These are phyloP conservation scores for Myrmophylax atrothorax DNA, from an alignment of 2,113 vertebrate species.

Conservation along the genomic window DNA sequence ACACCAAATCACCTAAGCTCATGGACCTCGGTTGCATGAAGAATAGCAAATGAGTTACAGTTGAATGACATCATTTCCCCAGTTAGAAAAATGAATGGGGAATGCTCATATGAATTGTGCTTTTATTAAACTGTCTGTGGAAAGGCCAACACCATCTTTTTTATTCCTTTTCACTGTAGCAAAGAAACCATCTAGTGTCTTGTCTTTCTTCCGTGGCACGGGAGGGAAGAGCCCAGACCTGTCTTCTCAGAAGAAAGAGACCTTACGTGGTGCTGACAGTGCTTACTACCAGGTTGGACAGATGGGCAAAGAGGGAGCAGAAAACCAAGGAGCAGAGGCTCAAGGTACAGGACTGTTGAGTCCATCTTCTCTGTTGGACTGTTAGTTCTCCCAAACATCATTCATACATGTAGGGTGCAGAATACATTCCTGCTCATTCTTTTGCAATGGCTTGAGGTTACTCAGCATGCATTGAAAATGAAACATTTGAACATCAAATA, in stretches of 20 bases:
- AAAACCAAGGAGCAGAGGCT: conserved; percentile 76
- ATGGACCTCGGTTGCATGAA: background rate
- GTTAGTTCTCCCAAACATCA: background rate
- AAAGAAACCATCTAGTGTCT: conserved; percentile 80
- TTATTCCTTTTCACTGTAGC: conserved; percentile 65
- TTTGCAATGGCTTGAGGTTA: background rate
- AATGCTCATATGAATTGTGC: background rate
- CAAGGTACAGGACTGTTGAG: conserved; percentile 66
- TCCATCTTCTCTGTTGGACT: background rate
- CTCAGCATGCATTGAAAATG: background rate
- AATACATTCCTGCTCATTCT: background rate
- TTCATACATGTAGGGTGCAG: background rate
- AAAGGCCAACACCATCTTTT: background rate
- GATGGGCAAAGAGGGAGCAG: conserved; percentile 78
- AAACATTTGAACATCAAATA: background rate
- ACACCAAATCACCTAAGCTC: background rate
- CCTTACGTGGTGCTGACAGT: conserved; percentile 83
- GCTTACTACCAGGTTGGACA: conserved; percentile 85
- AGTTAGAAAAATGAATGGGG: background rate
- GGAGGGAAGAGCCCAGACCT: conserved; percentile 82
- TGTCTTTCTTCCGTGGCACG: conserved; percentile 85
- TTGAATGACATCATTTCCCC: background rate
- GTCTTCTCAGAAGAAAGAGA: conserved; percentile 82
- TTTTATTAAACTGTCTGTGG: background rate
- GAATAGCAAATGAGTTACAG: background rate